Evolutionary conservation across 2,113 vertebrate species (phyloP).

Genomic region (Proterorhinus semilunaris): DNA sequence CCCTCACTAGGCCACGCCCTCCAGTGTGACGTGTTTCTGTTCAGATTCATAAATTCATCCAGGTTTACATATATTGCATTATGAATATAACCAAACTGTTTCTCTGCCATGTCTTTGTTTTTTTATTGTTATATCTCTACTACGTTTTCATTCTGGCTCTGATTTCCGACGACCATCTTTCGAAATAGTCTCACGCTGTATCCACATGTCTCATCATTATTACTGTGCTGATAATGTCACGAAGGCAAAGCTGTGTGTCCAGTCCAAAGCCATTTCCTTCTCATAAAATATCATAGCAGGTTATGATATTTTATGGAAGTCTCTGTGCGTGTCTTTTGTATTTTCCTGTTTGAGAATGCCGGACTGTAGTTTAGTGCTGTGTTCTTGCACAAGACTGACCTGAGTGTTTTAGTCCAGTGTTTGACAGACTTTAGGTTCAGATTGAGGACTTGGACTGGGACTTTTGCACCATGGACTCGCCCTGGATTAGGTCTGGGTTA

Average conservation of each 20-base stretch:
- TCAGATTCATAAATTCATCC: too few species aligned
- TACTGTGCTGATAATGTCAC: not conserved
- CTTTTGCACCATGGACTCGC: not conserved
- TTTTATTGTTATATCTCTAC: too few species aligned
- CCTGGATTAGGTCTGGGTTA: not conserved
- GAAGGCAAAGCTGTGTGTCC: slow-evolving; percentile 8
- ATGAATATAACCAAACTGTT: too few species aligned
- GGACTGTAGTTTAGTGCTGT: not conserved
- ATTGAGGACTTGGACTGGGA: not conserved
- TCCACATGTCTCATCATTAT: not conserved
- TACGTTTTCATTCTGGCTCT: not conserved
- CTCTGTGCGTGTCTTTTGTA: not conserved
- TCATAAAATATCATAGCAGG: not conserved
- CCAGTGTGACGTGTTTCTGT: too few species aligned
- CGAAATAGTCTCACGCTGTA: not conserved
- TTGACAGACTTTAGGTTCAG: not conserved
- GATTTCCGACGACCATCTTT: not conserved
- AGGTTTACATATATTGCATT: too few species aligned
- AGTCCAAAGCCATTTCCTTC: slow-evolving; percentile 1
- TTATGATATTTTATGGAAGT: slow-evolving; percentile 1
- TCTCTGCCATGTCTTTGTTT: too few species aligned
- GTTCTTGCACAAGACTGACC: too few species aligned
- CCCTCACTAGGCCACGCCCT: too few species aligned
- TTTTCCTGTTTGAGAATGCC: too few species aligned
- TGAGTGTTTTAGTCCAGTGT: too few species aligned